Evolutionary conservation across 2,797 vertebrate species (phyloP).

Genomic region (Rousettus madagascariensis): DNA sequence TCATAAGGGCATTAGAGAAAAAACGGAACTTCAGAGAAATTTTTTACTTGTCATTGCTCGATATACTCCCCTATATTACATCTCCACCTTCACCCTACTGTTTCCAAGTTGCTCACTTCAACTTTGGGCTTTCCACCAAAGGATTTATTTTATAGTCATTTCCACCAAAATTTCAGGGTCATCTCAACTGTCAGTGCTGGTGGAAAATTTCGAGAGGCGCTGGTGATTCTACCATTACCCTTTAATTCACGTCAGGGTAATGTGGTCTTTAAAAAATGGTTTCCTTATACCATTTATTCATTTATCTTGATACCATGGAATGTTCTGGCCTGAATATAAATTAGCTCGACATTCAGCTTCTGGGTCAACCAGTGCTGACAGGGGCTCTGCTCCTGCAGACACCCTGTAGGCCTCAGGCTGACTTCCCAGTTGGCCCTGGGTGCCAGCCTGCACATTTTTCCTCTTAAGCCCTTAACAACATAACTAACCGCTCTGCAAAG

Average conservation of each 20-base stretch:
- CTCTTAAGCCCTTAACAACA: neutral
- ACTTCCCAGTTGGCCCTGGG: neutral
- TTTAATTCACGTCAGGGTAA: neutral
- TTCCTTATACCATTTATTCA: neutral
- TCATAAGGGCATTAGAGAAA: neutral
- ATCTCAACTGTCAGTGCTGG: neutral
- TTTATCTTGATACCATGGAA: neutral
- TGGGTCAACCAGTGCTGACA: neutral
- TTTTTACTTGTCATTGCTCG: neutral
- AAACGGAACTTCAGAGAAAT: neutral
- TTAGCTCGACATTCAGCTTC: conserved; percentile 25
- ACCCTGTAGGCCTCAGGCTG: neutral
- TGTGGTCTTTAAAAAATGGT: neutral
- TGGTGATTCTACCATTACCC: neutral
- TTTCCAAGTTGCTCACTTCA: neutral
- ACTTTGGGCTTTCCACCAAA: neutral
- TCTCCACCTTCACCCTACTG: fast-evolving
- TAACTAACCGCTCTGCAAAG: conserved; percentile 27
- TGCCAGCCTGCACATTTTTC: neutral
- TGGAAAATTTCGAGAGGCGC: neutral
- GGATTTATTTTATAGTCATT: neutral
- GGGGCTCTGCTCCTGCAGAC: neutral
- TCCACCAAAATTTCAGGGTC: neutral
- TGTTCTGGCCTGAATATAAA: conserved; percentile 4
- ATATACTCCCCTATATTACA: fast-evolving